Evolutionary conservation across 2,797 vertebrate genomes (phyloP).

Genomic region (Acestrorhynchus altus): DNA sequence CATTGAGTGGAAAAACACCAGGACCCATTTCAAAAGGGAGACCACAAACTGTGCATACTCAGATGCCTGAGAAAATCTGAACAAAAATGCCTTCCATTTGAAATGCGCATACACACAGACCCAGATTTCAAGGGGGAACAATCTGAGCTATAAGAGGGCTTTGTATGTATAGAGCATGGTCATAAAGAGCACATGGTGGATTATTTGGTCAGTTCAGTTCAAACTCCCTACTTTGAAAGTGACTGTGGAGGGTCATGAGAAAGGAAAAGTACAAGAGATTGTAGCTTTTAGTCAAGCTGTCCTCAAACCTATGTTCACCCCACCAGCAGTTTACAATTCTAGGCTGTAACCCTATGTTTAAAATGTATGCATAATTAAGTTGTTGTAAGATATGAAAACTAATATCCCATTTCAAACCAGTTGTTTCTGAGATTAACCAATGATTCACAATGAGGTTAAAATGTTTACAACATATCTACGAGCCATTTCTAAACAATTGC

Average conservation of each 20-base stretch:
- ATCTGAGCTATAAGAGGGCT: neutral
- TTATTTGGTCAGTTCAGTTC: neutral
- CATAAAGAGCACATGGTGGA: neutral
- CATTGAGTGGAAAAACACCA: conserved; percentile 3
- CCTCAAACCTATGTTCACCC: no score
- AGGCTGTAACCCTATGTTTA: no score
- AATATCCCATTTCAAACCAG: no score
- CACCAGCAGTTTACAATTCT: no score
- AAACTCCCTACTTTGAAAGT: neutral
- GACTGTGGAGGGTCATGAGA: neutral
- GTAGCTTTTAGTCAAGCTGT: neutral
- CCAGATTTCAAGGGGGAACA: neutral
- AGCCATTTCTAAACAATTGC: no score
- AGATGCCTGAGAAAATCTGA: neutral
- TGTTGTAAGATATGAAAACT: no score
- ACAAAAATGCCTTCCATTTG: neutral
- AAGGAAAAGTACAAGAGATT: neutral
- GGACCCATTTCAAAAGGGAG: neutral
- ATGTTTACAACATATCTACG: no score
- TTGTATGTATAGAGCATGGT: neutral
- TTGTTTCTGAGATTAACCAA: no score
- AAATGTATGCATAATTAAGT: no score
- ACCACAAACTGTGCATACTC: neutral
- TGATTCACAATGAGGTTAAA: no score
- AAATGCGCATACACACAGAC: no score